phyloP scores from a whole-genome alignment of 2,888 invertebrate genomes.

The Nebria brevicollis region DNA sequence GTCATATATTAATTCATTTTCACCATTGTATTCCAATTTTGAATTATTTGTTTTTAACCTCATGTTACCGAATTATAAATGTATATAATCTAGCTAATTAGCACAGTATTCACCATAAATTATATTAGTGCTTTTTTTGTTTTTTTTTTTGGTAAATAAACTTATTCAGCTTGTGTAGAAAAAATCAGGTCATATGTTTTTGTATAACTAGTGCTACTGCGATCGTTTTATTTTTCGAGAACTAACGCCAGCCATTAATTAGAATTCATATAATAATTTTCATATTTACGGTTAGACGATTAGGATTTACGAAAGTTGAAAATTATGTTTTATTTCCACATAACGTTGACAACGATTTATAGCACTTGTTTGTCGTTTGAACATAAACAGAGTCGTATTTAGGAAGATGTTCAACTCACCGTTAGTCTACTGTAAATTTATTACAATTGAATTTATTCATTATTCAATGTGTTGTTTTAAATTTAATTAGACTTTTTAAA shows the following conservation, averaged over 20 bases:
- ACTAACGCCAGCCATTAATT: constrained; percentile 9
- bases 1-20: background rate
- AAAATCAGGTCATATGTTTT: background rate
- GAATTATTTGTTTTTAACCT: background rate
- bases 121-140: background rate
- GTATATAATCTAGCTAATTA: background rate
- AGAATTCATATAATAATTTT: constrained; percentile 15
- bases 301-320: constrained; percentile 6
- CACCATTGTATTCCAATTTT: background rate
- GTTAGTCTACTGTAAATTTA: background rate
- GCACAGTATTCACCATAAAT: background rate
- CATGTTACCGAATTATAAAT: background rate
- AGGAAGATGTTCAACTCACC: background rate
- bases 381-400: background rate
- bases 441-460: background rate
- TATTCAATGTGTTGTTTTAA: background rate
- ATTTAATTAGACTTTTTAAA: background rate
- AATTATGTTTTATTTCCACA: constrained; percentile 7
- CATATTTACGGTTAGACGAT: constrained; percentile 17
- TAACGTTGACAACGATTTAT: constrained; percentile 15
- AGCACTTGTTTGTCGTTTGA: constrained; percentile 12
- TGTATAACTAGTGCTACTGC: background rate
- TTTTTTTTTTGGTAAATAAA: background rate
- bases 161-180: background rate
- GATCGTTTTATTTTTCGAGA: background rate